These are phyloP conservation scores for Neotoma lepida DNA, from an alignment of 2,113 vertebrate genomes.

Conservation along the genomic window DNA sequence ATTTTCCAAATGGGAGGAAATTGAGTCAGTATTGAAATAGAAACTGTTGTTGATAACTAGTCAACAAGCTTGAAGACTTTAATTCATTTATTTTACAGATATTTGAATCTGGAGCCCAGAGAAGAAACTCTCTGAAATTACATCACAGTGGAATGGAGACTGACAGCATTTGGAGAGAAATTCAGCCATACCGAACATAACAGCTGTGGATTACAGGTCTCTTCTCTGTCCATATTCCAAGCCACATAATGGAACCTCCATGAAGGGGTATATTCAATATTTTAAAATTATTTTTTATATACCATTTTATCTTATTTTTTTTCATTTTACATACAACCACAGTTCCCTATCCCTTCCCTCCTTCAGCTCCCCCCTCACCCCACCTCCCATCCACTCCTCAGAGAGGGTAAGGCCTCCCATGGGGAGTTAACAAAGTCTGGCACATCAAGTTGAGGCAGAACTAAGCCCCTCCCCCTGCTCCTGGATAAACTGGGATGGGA, in stretches of 20 bases:
- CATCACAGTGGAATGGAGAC: background rate
- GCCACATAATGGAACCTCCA: background rate
- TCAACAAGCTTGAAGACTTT: background rate
- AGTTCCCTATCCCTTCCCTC: no score
- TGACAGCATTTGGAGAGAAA: background rate
- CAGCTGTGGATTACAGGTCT: background rate
- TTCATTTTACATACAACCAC: no score
- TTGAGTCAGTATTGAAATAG: background rate
- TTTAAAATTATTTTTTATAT: background rate
- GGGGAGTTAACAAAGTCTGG: no score
- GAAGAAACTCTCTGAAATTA: background rate
- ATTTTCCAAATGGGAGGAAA: background rate
- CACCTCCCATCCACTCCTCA: no score
- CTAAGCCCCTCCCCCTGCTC: no score
- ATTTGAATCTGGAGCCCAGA: slow-evolving; percentile 14
- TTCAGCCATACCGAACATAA: background rate
- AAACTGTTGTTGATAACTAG: background rate
- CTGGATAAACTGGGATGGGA: no score
- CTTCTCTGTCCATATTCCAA: background rate
- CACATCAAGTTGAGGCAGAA: no score
- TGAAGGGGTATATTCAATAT: background rate
- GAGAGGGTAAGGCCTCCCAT: no score
- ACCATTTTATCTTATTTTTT: no score
- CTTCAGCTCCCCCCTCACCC: no score
- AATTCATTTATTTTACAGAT: background rate